Evolutionary conservation across 2,888 invertebrate genomes (phyloP).

Genomic region (Apantesis nais): DNA sequence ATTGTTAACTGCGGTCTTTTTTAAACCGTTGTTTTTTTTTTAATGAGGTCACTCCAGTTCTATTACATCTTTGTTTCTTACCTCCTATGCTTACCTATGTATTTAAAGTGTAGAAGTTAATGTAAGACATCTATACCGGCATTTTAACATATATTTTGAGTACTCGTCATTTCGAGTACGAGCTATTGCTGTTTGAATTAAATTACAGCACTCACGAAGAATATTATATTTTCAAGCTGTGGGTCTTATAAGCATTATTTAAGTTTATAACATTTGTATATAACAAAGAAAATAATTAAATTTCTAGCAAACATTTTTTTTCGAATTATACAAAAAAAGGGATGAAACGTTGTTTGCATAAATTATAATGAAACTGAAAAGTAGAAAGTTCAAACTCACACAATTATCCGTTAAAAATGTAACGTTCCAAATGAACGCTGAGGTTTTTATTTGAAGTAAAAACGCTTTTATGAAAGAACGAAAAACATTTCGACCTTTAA

Average conservation of each 20-base stretch:
- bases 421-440: slow-evolving; percentile 21
- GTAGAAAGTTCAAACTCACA: slow-evolving; percentile 18
- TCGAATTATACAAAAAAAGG: not conserved
- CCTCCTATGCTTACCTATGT: not conserved
- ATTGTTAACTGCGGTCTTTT: not conserved
- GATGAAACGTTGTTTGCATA: slow-evolving; percentile 2
- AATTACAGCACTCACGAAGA: not conserved
- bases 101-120: not conserved
- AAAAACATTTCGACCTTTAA: slow-evolving; percentile 1
- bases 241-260: not conserved
- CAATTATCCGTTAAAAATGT: slow-evolving; percentile 24
- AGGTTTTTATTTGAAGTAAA: slow-evolving; percentile 13
- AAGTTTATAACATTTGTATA: not conserved
- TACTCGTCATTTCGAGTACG: too few relatives aligned
- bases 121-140: not conserved
- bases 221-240: not conserved
- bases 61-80: not conserved
- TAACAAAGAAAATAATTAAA: not conserved
- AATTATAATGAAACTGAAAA: slow-evolving; percentile 51
- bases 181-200: not conserved
- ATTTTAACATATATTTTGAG: not conserved
- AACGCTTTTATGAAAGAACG: not conserved
- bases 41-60: not conserved
- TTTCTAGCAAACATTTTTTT: not conserved
- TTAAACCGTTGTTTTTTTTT: not conserved